Evolutionary conservation across 1,140 invertebrate species (phyloP), one percentile per base, ranked within the genome.

Genomic region (Tetramorium simillimum): DNA sequence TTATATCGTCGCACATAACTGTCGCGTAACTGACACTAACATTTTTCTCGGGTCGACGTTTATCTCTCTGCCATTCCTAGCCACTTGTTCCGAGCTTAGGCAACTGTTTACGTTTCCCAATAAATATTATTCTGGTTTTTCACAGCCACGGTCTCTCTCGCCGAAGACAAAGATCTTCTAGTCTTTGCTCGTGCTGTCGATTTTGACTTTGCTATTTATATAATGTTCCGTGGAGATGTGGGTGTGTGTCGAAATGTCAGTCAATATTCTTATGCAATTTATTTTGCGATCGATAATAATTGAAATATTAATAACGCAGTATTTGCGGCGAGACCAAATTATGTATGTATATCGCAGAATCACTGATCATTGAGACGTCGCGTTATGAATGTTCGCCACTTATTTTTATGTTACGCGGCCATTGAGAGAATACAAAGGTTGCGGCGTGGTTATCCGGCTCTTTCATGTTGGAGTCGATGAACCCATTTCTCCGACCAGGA

Each of bases 401-500:
- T 28, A 53, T 51, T 73, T 73, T 73, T 51, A 33, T 33, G 4
- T 49, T 51, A 24, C 70, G 46, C 69, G 69, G 10, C 18, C 24
- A 73, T 73, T 73, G 70, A 37, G 24, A 53, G 28, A 43, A 33
- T 21, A 62, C 51, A 56, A 63, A 77, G 37, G 2, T 24, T 62
- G 21, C 56, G 46, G 9, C 40, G 10, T 63, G 24, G 21, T 73
- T 53, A 33, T 53, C 49, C 24, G 43, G 12, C 58, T 77, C 58
- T 77, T 77, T 77, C 53, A 33, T 28, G 56, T 46, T 21, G 37
- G 24, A 62, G 53, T 77, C 58, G 58, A 77, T 62, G 75, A 62
- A 77, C 53, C n/a, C 75, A 62, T 58, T 77, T 60, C 75, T 77
- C 40, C 37, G 62, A 24, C 33, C 53, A 77, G 75, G 58, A 77